Percentiles rank a stretch among this genome's conserved stretches.
These are phyloP conservation scores for Pyralis farinalis DNA, from an alignment of 2,888 invertebrate genomes.

Conservation along the genomic window DNA sequence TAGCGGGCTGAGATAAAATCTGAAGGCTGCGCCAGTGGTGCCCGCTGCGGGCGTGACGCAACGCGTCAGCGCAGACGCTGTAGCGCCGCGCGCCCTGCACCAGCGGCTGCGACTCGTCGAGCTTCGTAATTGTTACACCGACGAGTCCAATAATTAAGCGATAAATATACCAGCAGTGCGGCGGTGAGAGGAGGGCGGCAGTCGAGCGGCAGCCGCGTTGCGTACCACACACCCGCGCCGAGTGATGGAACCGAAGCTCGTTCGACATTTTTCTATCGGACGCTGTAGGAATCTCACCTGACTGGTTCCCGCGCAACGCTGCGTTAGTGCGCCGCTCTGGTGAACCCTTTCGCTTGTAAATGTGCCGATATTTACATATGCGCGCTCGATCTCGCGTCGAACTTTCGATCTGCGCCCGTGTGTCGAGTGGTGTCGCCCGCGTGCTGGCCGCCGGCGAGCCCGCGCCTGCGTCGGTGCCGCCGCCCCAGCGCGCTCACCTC, in stretches of 20 bases:
- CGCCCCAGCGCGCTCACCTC: constrained; percentile 60
- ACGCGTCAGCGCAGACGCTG: constrained; percentile 61
- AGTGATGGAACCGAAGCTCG: constrained; percentile 68
- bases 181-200: constrained; percentile 74
- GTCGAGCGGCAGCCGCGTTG: constrained; percentile 73
- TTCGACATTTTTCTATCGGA: constrained; percentile 83
- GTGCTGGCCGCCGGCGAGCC: constrained; percentile 43
- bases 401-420: constrained; percentile 78
- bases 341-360: constrained; percentile 81
- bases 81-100: constrained; percentile 61
- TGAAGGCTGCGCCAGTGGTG: constrained; percentile 56
- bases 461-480: constrained; percentile 40
- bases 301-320: constrained; percentile 82
- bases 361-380: constrained; percentile 81
- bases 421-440: constrained; percentile 54
- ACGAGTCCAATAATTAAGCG: constrained; percentile 79
- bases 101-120: constrained; percentile 45
- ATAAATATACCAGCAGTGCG: constrained; percentile 71
- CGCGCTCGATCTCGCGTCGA: constrained; percentile 75
- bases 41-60: constrained; percentile 51
- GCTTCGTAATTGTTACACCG: constrained; percentile 75
- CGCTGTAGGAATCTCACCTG: constrained; percentile 84
- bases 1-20: constrained; percentile 52
- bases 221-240: constrained; percentile 67
- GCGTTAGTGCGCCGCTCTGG: constrained; percentile 79